These are phyloP conservation scores for Nycticorax nycticorax DNA, from an alignment of 2,113 vertebrate genomes.

Conservation along the genomic window DNA sequence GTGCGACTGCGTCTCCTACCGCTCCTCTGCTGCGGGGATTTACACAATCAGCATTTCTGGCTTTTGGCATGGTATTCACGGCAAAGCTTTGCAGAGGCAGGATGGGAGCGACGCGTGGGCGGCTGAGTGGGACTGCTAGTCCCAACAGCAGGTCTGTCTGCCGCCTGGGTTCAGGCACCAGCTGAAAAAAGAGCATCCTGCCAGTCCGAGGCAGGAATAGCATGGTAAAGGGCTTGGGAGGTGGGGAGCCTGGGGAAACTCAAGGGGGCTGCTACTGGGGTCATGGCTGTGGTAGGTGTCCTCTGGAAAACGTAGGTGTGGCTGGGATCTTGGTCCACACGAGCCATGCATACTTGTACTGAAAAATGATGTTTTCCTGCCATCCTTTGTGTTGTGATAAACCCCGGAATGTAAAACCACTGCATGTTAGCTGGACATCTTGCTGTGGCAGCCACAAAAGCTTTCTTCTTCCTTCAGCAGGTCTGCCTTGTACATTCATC, in stretches of 20 bases:
- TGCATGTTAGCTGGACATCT: not conserved
- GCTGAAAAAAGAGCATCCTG: not conserved
- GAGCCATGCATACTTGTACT: not conserved
- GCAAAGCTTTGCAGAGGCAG: not conserved
- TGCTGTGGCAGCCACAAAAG: not conserved
- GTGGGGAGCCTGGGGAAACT: not conserved
- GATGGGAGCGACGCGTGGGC: not conserved
- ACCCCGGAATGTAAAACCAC: fast-evolving
- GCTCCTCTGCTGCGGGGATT: not conserved
- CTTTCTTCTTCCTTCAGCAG: not conserved
- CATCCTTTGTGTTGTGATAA: not conserved
- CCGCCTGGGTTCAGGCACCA: not conserved
- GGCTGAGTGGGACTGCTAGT: not conserved
- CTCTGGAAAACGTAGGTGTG: not conserved
- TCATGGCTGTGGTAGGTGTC: not conserved
- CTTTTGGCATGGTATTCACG: not conserved
- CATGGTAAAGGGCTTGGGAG: not conserved
- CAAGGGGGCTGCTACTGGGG: not conserved
- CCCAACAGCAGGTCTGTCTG: not conserved
- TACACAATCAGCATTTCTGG: not conserved
- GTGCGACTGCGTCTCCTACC: not conserved
- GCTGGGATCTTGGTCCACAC: not conserved
- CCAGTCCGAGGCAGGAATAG: not conserved
- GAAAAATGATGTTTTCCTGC: not conserved
- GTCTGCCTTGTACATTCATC: not conserved